Evolutionary conservation across 2,888 invertebrate genomes (phyloP), one percentile per base, ranked within the genome.

Genomic region (Operophtera brumata): DNA sequence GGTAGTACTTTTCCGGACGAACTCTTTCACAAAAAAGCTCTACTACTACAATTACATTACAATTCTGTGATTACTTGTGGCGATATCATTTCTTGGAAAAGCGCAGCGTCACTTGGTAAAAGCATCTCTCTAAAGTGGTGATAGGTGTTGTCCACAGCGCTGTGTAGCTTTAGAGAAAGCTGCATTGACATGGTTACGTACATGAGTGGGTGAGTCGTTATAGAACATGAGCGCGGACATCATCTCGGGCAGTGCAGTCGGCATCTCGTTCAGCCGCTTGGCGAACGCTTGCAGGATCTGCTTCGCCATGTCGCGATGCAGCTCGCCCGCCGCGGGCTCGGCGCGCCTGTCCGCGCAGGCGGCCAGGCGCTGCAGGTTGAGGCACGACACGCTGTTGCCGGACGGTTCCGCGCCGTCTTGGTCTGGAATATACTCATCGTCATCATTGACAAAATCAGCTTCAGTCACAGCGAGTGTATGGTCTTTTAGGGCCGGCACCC

Each of bases 361-460:
- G 0, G 94, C 92, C 20, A 98, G 86, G 6, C 96, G 91, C 28
- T 95, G 90, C 11, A 97, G 87, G 86, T 98, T 98, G 70, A 93
- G 92, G 13, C 95, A 94, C 0, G 97, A 91, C 0, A 98, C 94
- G 40, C 97, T 97, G 80, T 98, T 98, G 30, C 97, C 96, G 35
- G 95, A 95, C 0, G 98, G 98, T 75, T 99, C 98, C 0, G 98
- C 98, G 10, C 97, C 97, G 77, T 99, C 98, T 82, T 97, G 96
- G 79, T 96, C 98, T 97, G 78, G 67, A 66, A 61, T 30, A 30
- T 2, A 20, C 20, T 30, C 30, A 30, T 30, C 4, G 7, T 9
- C 1, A 9, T 30, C n/a, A n/a, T 5, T 30, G 30, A 20, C 2
- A 20, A 20, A n/a, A n/a, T n/a, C n/a, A n/a, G n/a, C n/a, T n/a